Base-by-base conservation (phyloP, 2,888 invertebrate genomes). In the Epirrhoe tristata region DNA sequence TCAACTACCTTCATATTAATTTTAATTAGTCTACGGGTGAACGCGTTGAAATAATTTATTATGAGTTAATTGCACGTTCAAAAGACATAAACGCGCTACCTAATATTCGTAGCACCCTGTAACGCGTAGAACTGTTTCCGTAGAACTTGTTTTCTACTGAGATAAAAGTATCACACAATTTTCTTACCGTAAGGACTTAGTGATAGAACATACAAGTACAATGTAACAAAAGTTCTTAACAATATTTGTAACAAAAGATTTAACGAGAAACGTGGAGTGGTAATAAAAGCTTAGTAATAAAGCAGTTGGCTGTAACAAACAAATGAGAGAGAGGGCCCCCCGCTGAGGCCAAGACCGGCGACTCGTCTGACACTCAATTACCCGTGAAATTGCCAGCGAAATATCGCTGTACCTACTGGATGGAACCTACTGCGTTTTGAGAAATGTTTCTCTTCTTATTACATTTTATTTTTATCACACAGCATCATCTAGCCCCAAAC, bases 281-380 rank as follows among this genome's bases (percentile, higher is more conserved):
- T 77, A 77, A 82, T 81, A 84, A 83, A 81, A 79, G 73, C 79
- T 78, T 76, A 80, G 78, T 77, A 77, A 78, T 79, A 81, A 81
- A 82, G 70, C 79, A 77, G 79, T 78, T 79, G 78, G 78, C 75
- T 78, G 80, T 75, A 71, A 74, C 78, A 80, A 80, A 82, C 81
- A 83, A 83, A 80, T 79, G 81, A 75, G 74, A 74, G 76, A 70
- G 76, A 67, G 68, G 61, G 71, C 70, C 76, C 80, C 79, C 79
- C 75, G 77, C 74, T 66, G 79, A 72, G 79, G 73, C 63, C 74
- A 67, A 72, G 63, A 57, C 73, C 72, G 76, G 71, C 79, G 79
- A 84, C 58, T 80, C 87, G 84, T 85, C 84, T 82, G 84, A 80
- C 83, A 82, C 83, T 87, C 87, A 88, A 88, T 91, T 91, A 88